Evolutionary conservation across 2,888 invertebrate species (phyloP).

Genomic region (Dicyrtoma fusca): DNA sequence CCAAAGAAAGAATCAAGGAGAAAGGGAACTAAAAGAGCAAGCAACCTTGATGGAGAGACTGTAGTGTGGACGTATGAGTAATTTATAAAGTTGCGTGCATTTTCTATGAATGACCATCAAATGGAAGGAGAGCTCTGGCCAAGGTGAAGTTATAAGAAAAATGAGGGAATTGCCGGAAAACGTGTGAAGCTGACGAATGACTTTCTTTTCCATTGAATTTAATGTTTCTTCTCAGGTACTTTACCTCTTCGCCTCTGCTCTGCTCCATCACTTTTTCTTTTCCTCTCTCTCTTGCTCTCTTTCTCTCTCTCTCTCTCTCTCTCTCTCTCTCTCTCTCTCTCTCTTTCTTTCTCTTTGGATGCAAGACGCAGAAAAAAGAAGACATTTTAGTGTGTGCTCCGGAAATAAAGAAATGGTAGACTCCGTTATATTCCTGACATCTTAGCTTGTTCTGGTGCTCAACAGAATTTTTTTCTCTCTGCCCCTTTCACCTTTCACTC

Average conservation of each 20-base stretch:
- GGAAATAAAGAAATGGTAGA: too few species aligned
- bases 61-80: neutral
- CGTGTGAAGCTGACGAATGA: too few species aligned
- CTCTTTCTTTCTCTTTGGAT: neutral
- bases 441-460: too few species aligned
- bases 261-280: neutral
- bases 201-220: too few species aligned
- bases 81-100: slow-evolving; percentile 12
- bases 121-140: neutral
- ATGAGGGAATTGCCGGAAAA: too few species aligned
- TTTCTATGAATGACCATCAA: slow-evolving; percentile 12
- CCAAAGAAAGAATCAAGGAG: too few species aligned
- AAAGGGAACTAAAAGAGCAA: too few species aligned
- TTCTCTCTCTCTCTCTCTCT: neutral
- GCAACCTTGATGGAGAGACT: neutral
- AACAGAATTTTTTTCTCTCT: neutral
- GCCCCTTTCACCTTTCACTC: neutral
- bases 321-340: slow-evolving; percentile 21
- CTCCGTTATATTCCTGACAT: too few species aligned
- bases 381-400: too few species aligned
- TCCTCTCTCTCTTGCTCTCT: neutral
- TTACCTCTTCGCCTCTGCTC: neutral
- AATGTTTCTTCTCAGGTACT: slow-evolving; percentile 3
- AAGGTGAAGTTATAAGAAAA: neutral
- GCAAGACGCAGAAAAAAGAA: too few species aligned